Evolutionary conservation across 1,140 invertebrate species (phyloP).

Genomic region (Elysia chlorotica): DNA sequence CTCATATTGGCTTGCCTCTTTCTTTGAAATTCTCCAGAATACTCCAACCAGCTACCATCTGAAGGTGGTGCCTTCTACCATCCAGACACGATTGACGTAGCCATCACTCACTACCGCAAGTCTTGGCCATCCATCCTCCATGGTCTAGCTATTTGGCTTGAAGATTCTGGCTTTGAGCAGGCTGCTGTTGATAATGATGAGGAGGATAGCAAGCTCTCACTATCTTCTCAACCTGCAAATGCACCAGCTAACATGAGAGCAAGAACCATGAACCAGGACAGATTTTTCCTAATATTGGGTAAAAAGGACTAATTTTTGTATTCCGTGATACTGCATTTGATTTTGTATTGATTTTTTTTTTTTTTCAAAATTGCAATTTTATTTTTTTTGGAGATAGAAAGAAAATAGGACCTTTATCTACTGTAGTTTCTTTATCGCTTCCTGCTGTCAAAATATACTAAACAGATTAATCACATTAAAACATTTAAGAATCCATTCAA

Average conservation of each 20-base stretch:
- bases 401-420: too few species aligned
- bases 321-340: too few species aligned
- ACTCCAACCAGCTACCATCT: constrained; percentile 89
- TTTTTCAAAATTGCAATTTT: too few species aligned
- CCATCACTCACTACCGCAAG: constrained; percentile 85
- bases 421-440: too few species aligned
- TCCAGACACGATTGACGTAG: constrained; percentile 91
- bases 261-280: constrained; percentile 65
- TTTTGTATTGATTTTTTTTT: too few species aligned
- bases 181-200: constrained; percentile 32
- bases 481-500: too few species aligned
- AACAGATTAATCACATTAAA: too few species aligned
- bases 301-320: too few species aligned
- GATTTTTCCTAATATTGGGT: constrained; percentile 91
- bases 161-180: constrained; percentile 63
- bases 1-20: too few species aligned
- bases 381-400: too few species aligned
- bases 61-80: constrained; percentile 98
- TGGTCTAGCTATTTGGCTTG: constrained; percentile 88
- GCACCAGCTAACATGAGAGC: constrained; percentile 55
- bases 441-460: too few species aligned
- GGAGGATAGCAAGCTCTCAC: constrained; percentile 22
- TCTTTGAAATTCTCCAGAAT: constrained; percentile 75
- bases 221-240: constrained; percentile 35
- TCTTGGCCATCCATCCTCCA: constrained; percentile 95